Base-by-base conservation (phyloP, 92 coral and sea anemone species). In the Porites cylindrica region DNA sequence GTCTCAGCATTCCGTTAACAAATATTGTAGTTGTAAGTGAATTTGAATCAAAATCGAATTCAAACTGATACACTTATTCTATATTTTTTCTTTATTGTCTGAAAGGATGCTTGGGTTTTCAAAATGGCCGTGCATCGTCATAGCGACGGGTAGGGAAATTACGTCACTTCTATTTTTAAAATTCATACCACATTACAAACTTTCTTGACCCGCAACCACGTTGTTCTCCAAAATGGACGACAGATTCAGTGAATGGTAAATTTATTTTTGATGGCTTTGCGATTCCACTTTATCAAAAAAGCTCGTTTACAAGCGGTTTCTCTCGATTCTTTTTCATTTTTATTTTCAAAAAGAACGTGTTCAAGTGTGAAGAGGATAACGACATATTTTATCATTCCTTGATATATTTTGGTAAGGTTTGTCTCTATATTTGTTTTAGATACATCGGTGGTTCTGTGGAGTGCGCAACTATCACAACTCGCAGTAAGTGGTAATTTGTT, bases 101-200 rank as follows among this genome's bases (percentile, higher is more conserved):
- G 16, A 56, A 14, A 56, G 10, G 61, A 56, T 10, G 8, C 3
- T 11, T 56, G 16, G 11, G 60, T 9, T 10, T 56, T 14, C 61
- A 10, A 56, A 10, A 56, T 56, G 74, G 77, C 63, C 53, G 38
- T 38, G 11, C 81, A 82, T 91, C 80, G 86, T 88, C 85, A 91
- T 86, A 71, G 94, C 66, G 52, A 89, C 77, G 87, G 68, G 79
- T 92, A 63, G 91, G 73, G 77, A 26, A 88, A 90, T 94, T 95
- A 93, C 98, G 83, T 94, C 92, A 94, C 73, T 75, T 69, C 75
- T 90, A 85, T 71, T 76, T 94, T 82, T 38, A 43, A 66, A 81
- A 87, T 86, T 87, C 95, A 90, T 75, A 60, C 72, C 82, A 38
- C 90, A 86, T 91, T 84, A 93, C 94, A 85, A 83, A 83, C 80